These are phyloP conservation scores for Hemichromis elongatus DNA, from an alignment of 2,113 vertebrate species.

Conservation along the genomic window DNA sequence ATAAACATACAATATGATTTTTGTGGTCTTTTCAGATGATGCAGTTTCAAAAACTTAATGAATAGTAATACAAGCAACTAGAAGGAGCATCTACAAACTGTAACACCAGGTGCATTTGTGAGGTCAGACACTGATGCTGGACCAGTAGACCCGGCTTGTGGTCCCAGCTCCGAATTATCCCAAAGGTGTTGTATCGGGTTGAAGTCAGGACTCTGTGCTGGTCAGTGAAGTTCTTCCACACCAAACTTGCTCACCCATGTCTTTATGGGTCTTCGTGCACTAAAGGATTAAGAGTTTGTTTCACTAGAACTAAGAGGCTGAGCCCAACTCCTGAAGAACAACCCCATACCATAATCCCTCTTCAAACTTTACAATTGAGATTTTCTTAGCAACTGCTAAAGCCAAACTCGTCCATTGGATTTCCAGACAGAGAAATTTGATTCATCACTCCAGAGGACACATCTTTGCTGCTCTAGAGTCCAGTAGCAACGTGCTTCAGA, in stretches of 20 bases:
- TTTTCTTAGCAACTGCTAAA: accelerated
- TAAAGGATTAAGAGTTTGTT: not conserved
- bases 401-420: not conserved
- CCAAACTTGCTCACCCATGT: not conserved
- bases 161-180: not conserved
- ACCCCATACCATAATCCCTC: not conserved
- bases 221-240: not conserved
- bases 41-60: not conserved
- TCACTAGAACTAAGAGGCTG: not conserved
- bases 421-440: not conserved
- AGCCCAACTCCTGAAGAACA: accelerated
- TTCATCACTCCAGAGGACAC: accelerated
- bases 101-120: not conserved
- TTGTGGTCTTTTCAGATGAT: not conserved
- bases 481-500: not conserved
- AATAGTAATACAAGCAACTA: accelerated
- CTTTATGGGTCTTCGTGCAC: not conserved
- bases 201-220: not conserved
- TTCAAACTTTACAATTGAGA: not conserved
- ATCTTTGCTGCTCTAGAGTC: not conserved
- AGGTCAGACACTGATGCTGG: not conserved
- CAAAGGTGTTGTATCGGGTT: not conserved
- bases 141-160: accelerated
- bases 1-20: not conserved
- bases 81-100: accelerated